Percentiles rank a stretch among this genome's conserved stretches.
Conservation (phyloP, 2,888 invertebrate species). For the Nemotelus nigrinus region DNA sequence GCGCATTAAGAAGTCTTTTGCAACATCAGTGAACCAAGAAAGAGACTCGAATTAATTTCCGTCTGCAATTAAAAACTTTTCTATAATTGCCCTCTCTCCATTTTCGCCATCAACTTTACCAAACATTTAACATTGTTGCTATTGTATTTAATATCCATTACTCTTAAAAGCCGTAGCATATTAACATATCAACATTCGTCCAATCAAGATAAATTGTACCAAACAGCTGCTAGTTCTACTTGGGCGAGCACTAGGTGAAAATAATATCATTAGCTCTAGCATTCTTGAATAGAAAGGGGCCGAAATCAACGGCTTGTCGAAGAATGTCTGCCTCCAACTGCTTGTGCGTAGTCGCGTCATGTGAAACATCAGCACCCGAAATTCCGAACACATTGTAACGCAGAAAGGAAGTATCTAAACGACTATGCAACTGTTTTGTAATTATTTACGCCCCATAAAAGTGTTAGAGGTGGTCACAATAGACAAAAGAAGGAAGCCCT, state of each 20-base stretch:
- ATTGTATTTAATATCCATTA: no score
- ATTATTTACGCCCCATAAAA: slow-evolving; percentile 45
- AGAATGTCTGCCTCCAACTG: neutral
- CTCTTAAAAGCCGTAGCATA: slow-evolving; percentile 18
- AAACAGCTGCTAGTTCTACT: slow-evolving; percentile 35
- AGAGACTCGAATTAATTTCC: no score
- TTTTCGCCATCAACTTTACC: no score
- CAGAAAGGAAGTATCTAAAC: slow-evolving; percentile 21
- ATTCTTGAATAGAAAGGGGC: slow-evolving; percentile 33
- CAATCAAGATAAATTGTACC: slow-evolving; percentile 27
- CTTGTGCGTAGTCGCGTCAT: neutral
- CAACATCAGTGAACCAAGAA: no score
- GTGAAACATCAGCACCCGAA: neutral
- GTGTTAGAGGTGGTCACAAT: slow-evolving; percentile 42
- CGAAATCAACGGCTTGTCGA: slow-evolving; percentile 3
- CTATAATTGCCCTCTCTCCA: no score
- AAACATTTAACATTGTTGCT: no score
- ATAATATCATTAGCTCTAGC: slow-evolving; percentile 29
- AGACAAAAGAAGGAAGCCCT: slow-evolving; percentile 42
- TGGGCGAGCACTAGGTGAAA: slow-evolving; percentile 38
- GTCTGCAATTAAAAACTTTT: no score
- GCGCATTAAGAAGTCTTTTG: no score
- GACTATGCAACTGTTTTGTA: slow-evolving; percentile 38
- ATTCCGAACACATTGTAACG: no score
- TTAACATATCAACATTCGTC: slow-evolving; percentile 21